Base-by-base conservation (phyloP, 2,797 vertebrate species). In the Chaetodon trifasciatus region DNA sequence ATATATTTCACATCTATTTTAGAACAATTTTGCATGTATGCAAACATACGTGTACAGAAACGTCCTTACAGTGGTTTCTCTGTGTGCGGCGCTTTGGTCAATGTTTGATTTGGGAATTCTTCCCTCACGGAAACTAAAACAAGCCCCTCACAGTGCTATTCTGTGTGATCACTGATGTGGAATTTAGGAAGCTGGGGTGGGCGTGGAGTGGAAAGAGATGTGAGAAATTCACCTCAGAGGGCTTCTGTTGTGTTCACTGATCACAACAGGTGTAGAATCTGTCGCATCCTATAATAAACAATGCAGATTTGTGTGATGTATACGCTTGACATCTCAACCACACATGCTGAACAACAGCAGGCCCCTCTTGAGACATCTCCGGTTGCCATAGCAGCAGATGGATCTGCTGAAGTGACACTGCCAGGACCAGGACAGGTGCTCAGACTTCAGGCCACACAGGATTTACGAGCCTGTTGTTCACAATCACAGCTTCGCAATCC, bases 81-180 rank as follows among this genome's bases (percentile, higher is more conserved):
- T 89, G 53, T 86, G 56, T 71, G 46, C 11, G 74, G 65, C 39
- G 44, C 46, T 63, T 62, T 40, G 58, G 83, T 81, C 73, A 89
- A 86, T 86, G 86, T 91, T 90, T 91, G 84, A 86, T 87, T 79
- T 75, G 24, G 79, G 74, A 86, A 88, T 87, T 86, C 62, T 71
- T 46, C 63, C 74, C 69, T 60, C 78, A 82, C 86, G 53, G 78
- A 81, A 88, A 89, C 79, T 76, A 77, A 87, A 87, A 89, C 81
- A 86, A 82, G 50, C 55, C 71, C 71, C 70, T 83, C 24, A 46
- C 67, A 44, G 65, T 32, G 66, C 64, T 57, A 21, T 88, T 91
- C 75, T 86, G 60, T 92, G 86, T 82, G 84, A 60, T 92, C 88
- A 88, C 79, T 82, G 83, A 84, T 82, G 89, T 92, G 91, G 93